Percentiles rank a stretch among this genome's conserved stretches.
Conservation (phyloP, 2,113 vertebrate genomes). For the Ophthalmolycus amberensis region DNA sequence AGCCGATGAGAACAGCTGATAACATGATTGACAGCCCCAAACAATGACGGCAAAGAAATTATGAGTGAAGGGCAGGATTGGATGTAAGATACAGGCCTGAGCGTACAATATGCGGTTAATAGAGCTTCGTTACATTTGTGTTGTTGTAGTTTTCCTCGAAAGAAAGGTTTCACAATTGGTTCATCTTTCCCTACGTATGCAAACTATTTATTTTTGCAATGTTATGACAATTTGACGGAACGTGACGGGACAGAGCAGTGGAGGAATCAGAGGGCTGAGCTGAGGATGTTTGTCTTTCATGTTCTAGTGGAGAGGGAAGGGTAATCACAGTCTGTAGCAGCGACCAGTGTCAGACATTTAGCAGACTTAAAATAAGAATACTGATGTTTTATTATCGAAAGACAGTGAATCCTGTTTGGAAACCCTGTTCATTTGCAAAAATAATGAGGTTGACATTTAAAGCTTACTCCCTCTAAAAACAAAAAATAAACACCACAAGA, state of each 20-base stretch:
- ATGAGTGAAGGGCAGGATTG: background rate
- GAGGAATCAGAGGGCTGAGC: conserved; percentile 1
- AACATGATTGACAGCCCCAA: background rate
- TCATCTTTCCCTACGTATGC: background rate
- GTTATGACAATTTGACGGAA: background rate
- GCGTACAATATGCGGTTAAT: background rate
- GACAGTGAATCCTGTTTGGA: background rate
- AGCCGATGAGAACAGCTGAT: background rate
- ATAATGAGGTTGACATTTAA: conserved; percentile 60
- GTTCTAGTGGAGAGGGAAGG: background rate
- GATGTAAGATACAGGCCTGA: background rate
- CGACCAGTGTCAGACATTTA: background rate
- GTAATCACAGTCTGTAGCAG: background rate
- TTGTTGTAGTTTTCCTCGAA: background rate
- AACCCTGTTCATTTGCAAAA: conserved; percentile 14
- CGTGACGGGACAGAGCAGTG: background rate
- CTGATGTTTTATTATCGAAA: background rate
- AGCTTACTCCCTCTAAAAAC: background rate
- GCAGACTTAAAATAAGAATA: background rate
- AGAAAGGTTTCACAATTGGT: background rate
- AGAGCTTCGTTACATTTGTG: background rate
- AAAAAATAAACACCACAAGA: background rate
- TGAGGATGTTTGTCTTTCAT: background rate
- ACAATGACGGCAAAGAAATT: background rate
- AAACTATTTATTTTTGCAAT: background rate